phyloP scores from a whole-genome alignment of 2,113 vertebrate species.

The Peromyscus leucopus region DNA sequence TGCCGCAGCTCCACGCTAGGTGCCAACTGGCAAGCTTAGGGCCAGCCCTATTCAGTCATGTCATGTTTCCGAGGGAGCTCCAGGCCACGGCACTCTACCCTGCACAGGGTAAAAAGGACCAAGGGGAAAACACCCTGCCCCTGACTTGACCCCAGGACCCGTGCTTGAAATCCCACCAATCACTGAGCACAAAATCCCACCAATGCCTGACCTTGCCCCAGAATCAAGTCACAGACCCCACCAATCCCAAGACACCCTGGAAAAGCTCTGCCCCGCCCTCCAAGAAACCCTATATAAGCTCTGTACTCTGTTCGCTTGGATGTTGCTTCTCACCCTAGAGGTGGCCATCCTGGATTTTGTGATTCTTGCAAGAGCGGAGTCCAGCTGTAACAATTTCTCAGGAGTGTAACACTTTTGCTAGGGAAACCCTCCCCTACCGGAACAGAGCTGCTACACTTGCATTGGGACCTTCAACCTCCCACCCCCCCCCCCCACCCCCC shows the following conservation, averaged over 20 bases:
- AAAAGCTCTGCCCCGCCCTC: background rate
- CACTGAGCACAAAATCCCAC: background rate
- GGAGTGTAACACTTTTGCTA: background rate
- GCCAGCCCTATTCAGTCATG: accelerated
- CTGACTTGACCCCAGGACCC: background rate
- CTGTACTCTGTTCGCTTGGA: background rate
- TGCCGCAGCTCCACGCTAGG: background rate
- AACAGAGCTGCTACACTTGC: background rate
- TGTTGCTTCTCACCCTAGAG: background rate
- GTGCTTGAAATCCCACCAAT: background rate
- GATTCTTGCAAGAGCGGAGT: background rate
- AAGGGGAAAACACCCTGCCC: background rate
- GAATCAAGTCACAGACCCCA: background rate
- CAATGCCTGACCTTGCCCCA: background rate
- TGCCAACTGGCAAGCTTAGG: background rate
- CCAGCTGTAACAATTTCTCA: background rate
- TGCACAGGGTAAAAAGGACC: background rate
- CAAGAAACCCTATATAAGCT: background rate
- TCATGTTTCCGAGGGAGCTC: background rate
- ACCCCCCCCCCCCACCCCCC: too few species aligned
- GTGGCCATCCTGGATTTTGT: background rate
- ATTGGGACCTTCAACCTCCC: accelerated
- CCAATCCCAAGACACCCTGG: background rate
- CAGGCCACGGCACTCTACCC: background rate
- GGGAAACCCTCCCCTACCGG: background rate